Percentiles rank a stretch among this genome's conserved stretches.
These are phyloP conservation scores for Sycophaga agraensis DNA, from an alignment of 1,140 invertebrate species.

Conservation along the genomic window DNA sequence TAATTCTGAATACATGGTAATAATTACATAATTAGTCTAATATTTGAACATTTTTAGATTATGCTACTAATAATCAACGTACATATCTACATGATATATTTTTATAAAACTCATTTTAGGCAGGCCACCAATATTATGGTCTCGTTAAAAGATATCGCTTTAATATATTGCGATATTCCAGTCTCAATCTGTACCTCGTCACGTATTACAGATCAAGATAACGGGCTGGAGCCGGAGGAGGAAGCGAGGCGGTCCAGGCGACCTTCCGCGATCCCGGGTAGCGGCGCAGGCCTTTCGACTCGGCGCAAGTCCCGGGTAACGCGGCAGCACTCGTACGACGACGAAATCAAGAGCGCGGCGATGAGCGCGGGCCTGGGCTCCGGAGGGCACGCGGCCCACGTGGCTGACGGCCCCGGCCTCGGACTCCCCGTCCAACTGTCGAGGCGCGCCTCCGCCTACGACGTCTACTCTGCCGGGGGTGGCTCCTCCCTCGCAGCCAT, in stretches of 20 bases:
- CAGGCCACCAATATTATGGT: too few species aligned
- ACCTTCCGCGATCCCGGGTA: too few species aligned
- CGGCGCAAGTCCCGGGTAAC: slow-evolving; percentile 70
- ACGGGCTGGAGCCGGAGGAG: slow-evolving; percentile 37
- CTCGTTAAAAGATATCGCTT: too few species aligned
- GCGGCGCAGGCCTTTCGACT: too few species aligned
- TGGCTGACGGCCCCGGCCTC: slow-evolving; percentile 48
- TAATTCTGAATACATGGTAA: too few species aligned
- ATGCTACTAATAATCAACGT: too few species aligned
- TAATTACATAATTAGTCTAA: too few species aligned
- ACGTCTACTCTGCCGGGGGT: slow-evolving; percentile 65
- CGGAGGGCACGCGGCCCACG: slow-evolving; percentile 30
- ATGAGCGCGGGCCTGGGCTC: slow-evolving; percentile 33
- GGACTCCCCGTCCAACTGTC: slow-evolving; percentile 69
- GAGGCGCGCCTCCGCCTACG: slow-evolving; percentile 76
- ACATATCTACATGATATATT: neutral
- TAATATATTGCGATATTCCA: too few species aligned
- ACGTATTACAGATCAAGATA: slow-evolving; percentile 32
- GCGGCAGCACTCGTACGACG: slow-evolving; percentile 78
- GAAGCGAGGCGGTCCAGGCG: slow-evolving; percentile 44
- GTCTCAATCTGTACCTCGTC: too few species aligned
- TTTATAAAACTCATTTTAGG: too few species aligned
- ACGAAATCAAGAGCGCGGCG: slow-evolving; percentile 65
- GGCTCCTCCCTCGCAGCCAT: slow-evolving; percentile 45
- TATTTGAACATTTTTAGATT: too few species aligned